Evolutionary conservation across 2,113 vertebrate genomes (phyloP).

Genomic region (Hippopotamus amphibius): DNA sequence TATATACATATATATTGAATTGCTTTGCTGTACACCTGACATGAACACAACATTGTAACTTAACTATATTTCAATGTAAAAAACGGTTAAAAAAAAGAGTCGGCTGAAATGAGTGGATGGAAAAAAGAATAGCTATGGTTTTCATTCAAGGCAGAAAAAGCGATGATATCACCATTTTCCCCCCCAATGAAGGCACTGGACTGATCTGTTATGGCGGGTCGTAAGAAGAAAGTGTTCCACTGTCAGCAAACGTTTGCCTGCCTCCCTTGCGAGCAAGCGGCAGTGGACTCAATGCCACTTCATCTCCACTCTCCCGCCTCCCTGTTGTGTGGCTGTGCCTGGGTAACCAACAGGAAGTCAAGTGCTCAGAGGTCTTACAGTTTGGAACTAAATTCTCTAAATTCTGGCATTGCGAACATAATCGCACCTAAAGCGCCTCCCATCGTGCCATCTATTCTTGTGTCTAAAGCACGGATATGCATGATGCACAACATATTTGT

Average conservation of each 20-base stretch:
- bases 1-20: background rate
- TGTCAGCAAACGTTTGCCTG: background rate
- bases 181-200: background rate
- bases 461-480: background rate
- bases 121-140: constrained; percentile 55
- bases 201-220: background rate
- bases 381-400: background rate
- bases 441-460: background rate
- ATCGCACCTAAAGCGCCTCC: background rate
- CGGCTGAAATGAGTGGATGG: background rate
- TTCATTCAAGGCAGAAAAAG: constrained; percentile 58
- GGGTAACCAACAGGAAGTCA: background rate
- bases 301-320: background rate
- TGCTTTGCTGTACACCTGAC: background rate
- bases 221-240: background rate
- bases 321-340: background rate
- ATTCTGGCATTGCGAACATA: background rate
- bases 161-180: background rate
- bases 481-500: background rate
- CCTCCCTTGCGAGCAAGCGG: background rate
- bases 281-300: background rate
- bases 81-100: background rate
- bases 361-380: background rate
- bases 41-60: background rate
- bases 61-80: background rate